Conservation (phyloP, 37 sponge, comb jelly and placozoan species). For the Axinella damicornis region DNA sequence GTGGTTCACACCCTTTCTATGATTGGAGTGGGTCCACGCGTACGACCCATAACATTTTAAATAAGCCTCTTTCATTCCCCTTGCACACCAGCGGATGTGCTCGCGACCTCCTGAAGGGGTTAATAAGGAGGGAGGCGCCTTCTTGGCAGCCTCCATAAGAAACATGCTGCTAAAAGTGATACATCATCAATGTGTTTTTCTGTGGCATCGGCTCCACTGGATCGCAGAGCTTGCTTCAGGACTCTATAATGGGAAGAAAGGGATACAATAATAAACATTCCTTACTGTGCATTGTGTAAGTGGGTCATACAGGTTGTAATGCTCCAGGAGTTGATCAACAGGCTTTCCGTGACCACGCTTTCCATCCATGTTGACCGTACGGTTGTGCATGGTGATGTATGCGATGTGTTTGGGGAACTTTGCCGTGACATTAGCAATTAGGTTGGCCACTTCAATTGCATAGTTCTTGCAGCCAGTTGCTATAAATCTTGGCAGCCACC, state of each 20-base stretch:
- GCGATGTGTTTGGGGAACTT: constrained; percentile 37
- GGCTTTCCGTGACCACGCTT: constrained; percentile 18
- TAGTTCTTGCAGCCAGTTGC: constrained; percentile 21
- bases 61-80: no score
- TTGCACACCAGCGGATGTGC: no score
- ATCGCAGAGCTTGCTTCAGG: constrained; percentile 20
- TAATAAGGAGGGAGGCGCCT: not conserved
- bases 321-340: not conserved
- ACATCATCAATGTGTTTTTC: constrained; percentile 28
- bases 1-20: no score
- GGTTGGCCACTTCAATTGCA: not conserved
- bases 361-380: constrained; percentile 39
- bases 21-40: no score
- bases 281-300: no score
- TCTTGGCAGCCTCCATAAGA: constrained; percentile 33
- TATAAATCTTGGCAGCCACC: constrained; percentile 21
- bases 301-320: constrained; percentile 25
- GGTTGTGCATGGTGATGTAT: constrained; percentile 41
- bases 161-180: constrained; percentile 17
- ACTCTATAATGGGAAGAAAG: not conserved
- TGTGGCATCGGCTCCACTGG: constrained; percentile 12
- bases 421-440: constrained; percentile 3
- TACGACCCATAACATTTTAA: no score
- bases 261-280: no score
- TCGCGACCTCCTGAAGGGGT: not conserved